A percentile compares a stretch with the other conserved stretches of the same genome.
These are phyloP conservation scores for Gisinianus flammeolus DNA, from an alignment of 2,888 invertebrate species.

Conservation along the genomic window DNA sequence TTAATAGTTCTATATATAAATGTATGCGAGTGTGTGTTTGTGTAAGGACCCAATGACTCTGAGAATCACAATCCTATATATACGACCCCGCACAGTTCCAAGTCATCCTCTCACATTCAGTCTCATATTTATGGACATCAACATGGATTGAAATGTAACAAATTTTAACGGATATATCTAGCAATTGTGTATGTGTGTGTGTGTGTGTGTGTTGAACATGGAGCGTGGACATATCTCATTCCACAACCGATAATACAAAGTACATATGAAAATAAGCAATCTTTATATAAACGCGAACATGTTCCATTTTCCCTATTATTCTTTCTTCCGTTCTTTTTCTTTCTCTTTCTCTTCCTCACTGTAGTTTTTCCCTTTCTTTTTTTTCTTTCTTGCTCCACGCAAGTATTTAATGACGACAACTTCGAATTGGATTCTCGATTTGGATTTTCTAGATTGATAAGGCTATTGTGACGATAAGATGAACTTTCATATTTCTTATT, in stretches of 20 bases:
- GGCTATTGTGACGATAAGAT: no score
- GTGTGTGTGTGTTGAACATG: no score
- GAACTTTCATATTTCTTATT: no score
- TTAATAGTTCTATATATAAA: constrained; percentile 6
- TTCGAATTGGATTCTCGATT: not conserved
- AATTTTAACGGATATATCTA: constrained; percentile 6
- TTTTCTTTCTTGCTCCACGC: not conserved
- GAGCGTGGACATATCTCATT: no score
- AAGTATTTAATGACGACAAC: not conserved
- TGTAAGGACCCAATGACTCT: not conserved
- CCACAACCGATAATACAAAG: no score
- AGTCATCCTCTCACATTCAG: not conserved
- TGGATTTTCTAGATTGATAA: no score
- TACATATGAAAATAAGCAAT: no score
- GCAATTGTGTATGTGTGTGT: not conserved
- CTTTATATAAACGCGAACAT: no score
- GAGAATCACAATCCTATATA: not conserved
- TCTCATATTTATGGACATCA: not conserved
- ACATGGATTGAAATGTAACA: constrained; percentile 19
- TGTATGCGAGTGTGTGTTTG: not conserved
- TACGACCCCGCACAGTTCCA: no score
- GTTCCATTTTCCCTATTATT: no score
- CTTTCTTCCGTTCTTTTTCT: not conserved
- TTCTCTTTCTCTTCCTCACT: no score
- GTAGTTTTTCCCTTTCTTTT: not conserved